Base-by-base conservation (phyloP, 2,888 invertebrate genomes). In the Atethmia centrago region DNA sequence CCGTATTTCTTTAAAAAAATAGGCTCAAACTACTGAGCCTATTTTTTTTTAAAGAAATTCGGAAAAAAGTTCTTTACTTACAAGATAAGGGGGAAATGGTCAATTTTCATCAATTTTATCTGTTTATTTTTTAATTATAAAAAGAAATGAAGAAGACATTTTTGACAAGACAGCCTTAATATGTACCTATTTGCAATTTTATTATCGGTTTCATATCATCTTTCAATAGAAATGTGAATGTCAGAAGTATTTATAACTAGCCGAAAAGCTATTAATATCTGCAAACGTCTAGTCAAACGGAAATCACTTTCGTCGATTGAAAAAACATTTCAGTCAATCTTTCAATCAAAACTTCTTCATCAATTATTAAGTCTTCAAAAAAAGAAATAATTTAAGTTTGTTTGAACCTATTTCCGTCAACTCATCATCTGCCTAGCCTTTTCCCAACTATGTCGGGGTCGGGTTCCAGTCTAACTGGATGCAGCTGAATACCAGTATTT, bases 261-360 rank as follows among this genome's bases (percentile, higher is more conserved):
- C 31, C 9, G 3, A 45, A 59, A 28, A 45, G 1, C 51, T 70
- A 71, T 70, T 40, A 51, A 56, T 45, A 70, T 36, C 28, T 45
- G 10, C 14, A 25, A 61, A 58, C 9, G 21, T 79, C 53, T 79
- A 71, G n/a, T 7, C n/a, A 40, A 70, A 25, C 79, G 59, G 79
- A 79, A 79, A 79, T 79, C 28, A 19, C 49, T 40, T 40, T 59
- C 59, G 79, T 59, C 28, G n/a, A 45, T 40, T 14, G n/a, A 19
- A 51, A 49, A 78, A 71, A 71, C 36, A 28, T 59, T 71, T 71
- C 79, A 61, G 47, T 61, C 79, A 71, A 51, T 51, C 45, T 59
- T 45, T 51, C 70, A 55, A 65, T 56, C 25, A 28, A n/a, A 8
- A 47, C 14, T 8, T 14, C 7, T 56, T 31, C 1, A 28, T 79